Conservation (phyloP, 2,797 vertebrate genomes). For the Gambelia wislizenii region DNA sequence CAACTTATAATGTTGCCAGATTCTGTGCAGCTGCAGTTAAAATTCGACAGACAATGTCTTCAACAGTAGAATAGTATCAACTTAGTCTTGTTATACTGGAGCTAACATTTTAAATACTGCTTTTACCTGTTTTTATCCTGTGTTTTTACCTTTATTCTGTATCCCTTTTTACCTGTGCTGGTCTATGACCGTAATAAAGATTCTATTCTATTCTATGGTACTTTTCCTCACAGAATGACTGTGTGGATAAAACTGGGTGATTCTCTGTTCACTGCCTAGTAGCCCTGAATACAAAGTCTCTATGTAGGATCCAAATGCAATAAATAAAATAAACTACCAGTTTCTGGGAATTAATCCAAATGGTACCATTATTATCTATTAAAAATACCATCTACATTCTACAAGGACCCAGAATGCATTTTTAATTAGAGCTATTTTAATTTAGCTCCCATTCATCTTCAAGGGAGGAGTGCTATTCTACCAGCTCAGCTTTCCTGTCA, state of each 20-base stretch:
- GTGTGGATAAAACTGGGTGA: background rate
- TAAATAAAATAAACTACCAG: constrained; percentile 17
- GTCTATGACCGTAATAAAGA: too few species aligned
- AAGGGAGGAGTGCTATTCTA: constrained; percentile 37
- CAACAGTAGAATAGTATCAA: too few species aligned
- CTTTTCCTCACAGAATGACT: background rate
- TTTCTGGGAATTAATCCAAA: constrained; percentile 2
- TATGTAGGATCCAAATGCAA: background rate
- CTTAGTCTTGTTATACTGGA: too few species aligned
- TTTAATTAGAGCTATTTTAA: constrained; percentile 54
- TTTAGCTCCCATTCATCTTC: constrained; percentile 50
- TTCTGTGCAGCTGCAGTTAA: too few species aligned
- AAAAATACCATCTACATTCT: constrained; percentile 29
- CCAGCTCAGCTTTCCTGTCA: constrained; percentile 28
- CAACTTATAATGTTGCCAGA: too few species aligned
- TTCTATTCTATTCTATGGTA: too few species aligned
- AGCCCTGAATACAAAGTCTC: background rate
- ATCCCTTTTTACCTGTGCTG: too few species aligned
- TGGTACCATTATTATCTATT: constrained; percentile 13
- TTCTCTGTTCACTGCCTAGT: background rate
- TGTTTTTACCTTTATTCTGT: too few species aligned
- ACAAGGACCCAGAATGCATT: constrained; percentile 39
- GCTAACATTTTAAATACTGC: too few species aligned
- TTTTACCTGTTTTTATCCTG: too few species aligned
- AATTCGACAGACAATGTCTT: too few species aligned